Evolutionary conservation across 2,113 vertebrate genomes (phyloP), one percentile per base, ranked within the genome.

Genomic region (Passer domesticus): DNA sequence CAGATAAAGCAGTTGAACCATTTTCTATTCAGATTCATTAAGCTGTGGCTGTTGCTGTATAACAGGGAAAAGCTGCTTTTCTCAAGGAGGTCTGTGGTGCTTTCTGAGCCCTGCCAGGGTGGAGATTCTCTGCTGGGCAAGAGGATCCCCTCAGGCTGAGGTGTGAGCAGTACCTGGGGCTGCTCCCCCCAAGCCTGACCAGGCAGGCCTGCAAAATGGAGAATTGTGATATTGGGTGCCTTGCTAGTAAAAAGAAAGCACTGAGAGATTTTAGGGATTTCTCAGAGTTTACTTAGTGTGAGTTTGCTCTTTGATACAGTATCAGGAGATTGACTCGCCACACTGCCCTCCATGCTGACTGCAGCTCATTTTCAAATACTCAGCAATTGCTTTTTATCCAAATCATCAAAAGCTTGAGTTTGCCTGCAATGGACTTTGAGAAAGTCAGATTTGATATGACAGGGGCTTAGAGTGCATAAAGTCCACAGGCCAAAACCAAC

Each of bases 141-240:
- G 20, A 21, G 23, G 13, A 13, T 58, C 24, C 21, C 30, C 18
- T 11, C 47, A 24, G n/a, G 8, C 18, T 52, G 39, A 39, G 44
- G 10, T 9, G 12, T 24, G 46, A 43, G 24, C 2, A 1, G 33
- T 0, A 1, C 27, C 50, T 24, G 68, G 11, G 10, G 17, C 15
- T 69, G 30, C 39, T 55, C 49, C 43, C 18, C 9, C 8, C 28
- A 7, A 8, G 10, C 0, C 18, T 43, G 33, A 35, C 9, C 13
- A 60, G 49, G 4, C 9, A 60, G 41, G 9, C 60, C 59, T 39
- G 37, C 53, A 60, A 66, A 75, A 53, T 7, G 11, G 44, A 25
- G 14, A 52, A 22, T 3, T 59, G 16, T 25, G 30, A 15, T 74
- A n/a, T 10, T n/a, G 27, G 49, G 56, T 7, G 3, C 20, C 50